Base-by-base conservation (phyloP, 2,797 vertebrate genomes). In the Naso thynnoides region DNA sequence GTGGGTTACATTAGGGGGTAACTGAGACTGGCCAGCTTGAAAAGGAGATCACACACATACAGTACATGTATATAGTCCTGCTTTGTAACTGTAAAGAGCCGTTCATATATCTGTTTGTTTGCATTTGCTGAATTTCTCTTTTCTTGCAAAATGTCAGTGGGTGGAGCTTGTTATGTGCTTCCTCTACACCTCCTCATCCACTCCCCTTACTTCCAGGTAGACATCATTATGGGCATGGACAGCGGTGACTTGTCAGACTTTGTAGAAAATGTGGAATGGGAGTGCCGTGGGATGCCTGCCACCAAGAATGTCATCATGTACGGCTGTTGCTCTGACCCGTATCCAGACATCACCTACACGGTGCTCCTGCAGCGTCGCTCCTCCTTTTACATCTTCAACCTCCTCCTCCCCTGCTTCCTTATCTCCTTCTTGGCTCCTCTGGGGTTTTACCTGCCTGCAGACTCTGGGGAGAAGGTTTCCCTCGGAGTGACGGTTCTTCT, bases 391-490 rank as follows among this genome's bases (percentile, higher is more conserved):
- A 96, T 99, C 65, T 98, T 99, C 90, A 99, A 99, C 91, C 94
- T 99, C 63, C 94, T 99, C 75, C 94, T 99, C 59, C 98, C 98
- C 11, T 99, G 98, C 60, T 94, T 99, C 79, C 95, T 99, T 90
- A 99, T 99, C 82, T 99, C 97, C 60, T 99, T 99, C 84, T 83
- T 99, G 86, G 98, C 98, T 24, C 98, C 98, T 3, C 89, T 99
- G 85, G 96, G 98, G 48, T 99, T 99, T 89, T 99, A 99, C 87
- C 95, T 99, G 75, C 97, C 98, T 0, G 98, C 98, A 19, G 98
- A 99, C 91, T 99, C 98, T 0, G 98, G 98, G 26, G 98, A 99
- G 90, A 99, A 99, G 88, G 98, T 99, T 42, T 99, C 98, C 13
- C 90, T 99, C 6, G 98, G 98, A 0, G 97, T 99, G 71, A 99